Conservation (phyloP, 2,797 vertebrate genomes). For the Myotis pilosus region DNA sequence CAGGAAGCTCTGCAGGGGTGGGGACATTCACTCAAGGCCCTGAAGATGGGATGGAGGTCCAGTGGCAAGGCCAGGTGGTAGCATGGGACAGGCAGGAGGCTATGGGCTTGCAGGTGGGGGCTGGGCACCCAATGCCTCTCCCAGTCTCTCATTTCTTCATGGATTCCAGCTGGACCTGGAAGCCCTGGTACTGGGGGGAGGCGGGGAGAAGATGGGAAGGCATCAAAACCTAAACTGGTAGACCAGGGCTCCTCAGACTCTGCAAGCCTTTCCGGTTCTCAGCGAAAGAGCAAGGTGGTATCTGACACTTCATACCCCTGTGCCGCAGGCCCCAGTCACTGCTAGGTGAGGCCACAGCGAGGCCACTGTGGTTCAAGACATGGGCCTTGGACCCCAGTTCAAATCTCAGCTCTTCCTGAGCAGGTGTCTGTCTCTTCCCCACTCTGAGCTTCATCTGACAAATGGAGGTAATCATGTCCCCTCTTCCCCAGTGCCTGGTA, state of each 20-base stretch:
- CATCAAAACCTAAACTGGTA: neutral
- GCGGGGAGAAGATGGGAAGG: neutral
- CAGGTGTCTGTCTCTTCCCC: neutral
- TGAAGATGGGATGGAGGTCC: constrained; percentile 64
- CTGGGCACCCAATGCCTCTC: neutral
- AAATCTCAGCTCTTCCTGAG: neutral
- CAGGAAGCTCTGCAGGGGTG: rapidly evolving
- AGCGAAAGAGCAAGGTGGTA: too few species aligned
- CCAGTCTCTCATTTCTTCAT: constrained; percentile 65
- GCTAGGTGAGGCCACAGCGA: neutral
- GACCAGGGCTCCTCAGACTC: neutral
- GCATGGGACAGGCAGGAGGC: neutral
- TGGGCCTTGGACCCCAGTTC: neutral
- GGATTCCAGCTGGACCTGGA: constrained; percentile 67
- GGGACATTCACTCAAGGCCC: constrained; percentile 61
- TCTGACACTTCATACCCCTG: too few species aligned
- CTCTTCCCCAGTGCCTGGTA: neutral
- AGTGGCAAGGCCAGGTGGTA: constrained; percentile 20
- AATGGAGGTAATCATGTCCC: neutral
- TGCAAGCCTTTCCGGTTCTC: neutral
- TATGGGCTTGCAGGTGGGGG: neutral
- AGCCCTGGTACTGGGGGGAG: constrained; percentile 58
- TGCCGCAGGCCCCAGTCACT: too few species aligned
- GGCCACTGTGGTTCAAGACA: neutral
- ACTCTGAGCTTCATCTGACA: neutral